Evolutionary conservation across 2,797 vertebrate genomes (phyloP), one percentile per base, ranked within the genome.

Genomic region (Coracias cyanogaster): DNA sequence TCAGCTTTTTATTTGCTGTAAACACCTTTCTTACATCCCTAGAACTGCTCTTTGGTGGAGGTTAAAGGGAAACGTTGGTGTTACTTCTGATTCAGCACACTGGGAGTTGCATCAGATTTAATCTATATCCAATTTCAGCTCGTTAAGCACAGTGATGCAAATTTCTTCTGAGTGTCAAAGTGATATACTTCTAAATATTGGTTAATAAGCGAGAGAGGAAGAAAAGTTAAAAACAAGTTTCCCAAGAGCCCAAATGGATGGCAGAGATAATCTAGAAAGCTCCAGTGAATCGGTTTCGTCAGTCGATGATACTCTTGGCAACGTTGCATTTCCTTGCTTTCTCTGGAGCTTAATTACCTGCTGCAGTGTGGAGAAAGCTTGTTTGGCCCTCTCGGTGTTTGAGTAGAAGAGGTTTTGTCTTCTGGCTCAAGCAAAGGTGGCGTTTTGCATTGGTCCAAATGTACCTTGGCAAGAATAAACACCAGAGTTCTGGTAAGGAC

Each of bases 91-190:
- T 73, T 96, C 76, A 84, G 83, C 66, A 51, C 28, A 5, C 18
- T 84, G 67, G 43, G 66, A 55, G 31, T 90, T 90, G 78, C 73
- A 46, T 92, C 86, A 80, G 31, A 49, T 92, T 80, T 85, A 46
- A 92, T 94, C 35, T 74, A 1, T 66, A 39, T 66, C 73, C 66
- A 15, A 13, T 82, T 92, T 76, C 65, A 77, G 61, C 86, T 92
- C 2, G 0, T 89, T 87, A 87, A 92, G 60, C 0, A 0, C 37
- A 39, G 31, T 65, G 71, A 64, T 85, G 90, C 72, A 88, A 48
- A 92, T 85, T 78, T 46, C 52, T 78, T 83, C 7, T 29, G 81
- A 46, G 49, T 72, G 57, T 88, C 82, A 58, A 73, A 79, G 58
- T 58, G 61, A 89, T 71, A 3, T 8, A 37, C 74, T 88, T 83